phyloP scores from a whole-genome alignment of 2,797 vertebrate species.

The Protonibea diacanthus region DNA sequence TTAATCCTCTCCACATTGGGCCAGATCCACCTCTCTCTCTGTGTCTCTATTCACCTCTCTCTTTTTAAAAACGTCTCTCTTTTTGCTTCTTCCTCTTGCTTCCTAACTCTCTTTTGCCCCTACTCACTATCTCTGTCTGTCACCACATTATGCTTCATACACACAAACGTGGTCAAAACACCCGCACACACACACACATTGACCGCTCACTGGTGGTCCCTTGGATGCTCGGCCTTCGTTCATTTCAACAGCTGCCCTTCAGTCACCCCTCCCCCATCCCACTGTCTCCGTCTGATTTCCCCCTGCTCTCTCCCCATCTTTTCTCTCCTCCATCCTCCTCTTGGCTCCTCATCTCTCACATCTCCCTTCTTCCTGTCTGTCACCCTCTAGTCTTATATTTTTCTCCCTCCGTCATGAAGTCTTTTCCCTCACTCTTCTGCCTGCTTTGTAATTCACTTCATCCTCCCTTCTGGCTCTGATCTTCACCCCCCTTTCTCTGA shows the following conservation, averaged over 20 bases:
- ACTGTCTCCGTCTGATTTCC: slow-evolving; percentile 22
- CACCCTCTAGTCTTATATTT: slow-evolving; percentile 4
- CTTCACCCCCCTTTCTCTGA: neutral
- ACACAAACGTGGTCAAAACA: slow-evolving; percentile 1
- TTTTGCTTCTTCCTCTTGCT: neutral
- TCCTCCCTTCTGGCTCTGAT: neutral
- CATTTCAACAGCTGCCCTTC: slow-evolving; percentile 53
- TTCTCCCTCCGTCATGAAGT: slow-evolving; percentile 9
- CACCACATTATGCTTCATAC: slow-evolving; percentile 22
- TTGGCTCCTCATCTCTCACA: slow-evolving; percentile 10
- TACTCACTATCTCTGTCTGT: slow-evolving; percentile 11
- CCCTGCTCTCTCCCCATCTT: neutral
- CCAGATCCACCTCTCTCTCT: slow-evolving; percentile 36
- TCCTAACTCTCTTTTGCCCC: slow-evolving; percentile 3
- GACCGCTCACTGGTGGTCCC: slow-evolving; percentile 74
- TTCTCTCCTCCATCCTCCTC: slow-evolving; percentile 8
- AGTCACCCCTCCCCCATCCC: slow-evolving; percentile 5
- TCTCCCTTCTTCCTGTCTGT: slow-evolving; percentile 19
- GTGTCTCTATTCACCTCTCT: slow-evolving; percentile 19
- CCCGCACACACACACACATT: slow-evolving; percentile 41
- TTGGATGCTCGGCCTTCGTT: slow-evolving; percentile 65
- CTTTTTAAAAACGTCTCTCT: neutral
- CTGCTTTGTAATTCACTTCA: slow-evolving; percentile 19
- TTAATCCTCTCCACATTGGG: slow-evolving; percentile 55
- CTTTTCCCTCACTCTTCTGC: slow-evolving; percentile 4